A percentile compares a stretch with the other conserved stretches of the same genome.
phyloP scores from a whole-genome alignment of 2,113 vertebrate genomes.

The Elaphurus davidianus region DNA sequence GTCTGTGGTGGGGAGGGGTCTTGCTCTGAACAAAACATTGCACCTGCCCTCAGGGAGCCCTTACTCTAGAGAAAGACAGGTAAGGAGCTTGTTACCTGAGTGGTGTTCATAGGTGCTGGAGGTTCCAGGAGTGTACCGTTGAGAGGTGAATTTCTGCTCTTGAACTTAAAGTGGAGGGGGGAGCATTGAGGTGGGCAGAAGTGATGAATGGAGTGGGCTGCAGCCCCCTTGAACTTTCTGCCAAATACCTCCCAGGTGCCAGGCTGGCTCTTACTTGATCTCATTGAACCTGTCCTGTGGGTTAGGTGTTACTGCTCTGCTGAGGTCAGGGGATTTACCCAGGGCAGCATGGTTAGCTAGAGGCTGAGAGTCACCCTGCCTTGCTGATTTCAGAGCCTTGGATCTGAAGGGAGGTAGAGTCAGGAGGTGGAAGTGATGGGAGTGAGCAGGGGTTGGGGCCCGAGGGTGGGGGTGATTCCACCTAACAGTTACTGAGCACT shows the following conservation, averaged over 20 bases:
- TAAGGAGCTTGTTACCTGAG: not conserved
- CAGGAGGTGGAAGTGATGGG: not conserved
- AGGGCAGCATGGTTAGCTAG: too few relatives aligned
- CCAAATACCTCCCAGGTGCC: not conserved
- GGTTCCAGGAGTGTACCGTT: rapidly evolving
- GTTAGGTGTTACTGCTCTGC: not conserved
- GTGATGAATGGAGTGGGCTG: not conserved
- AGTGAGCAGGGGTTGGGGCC: not conserved
- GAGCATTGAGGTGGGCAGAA: not conserved
- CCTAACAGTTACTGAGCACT: not conserved
- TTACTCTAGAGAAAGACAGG: not conserved
- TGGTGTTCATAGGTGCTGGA: not conserved
- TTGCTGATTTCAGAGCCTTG: not conserved
- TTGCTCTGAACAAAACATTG: not conserved
- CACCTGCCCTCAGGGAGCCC: not conserved
- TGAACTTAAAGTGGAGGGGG: not conserved
- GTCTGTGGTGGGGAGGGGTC: not conserved
- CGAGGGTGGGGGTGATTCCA: not conserved
- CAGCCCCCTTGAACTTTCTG: not conserved
- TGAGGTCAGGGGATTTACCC: not conserved
- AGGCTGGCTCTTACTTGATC: not conserved
- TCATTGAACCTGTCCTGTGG: not conserved
- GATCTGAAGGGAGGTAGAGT: not conserved
- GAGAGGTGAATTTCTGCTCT: not conserved
- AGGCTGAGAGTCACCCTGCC: not conserved